A percentile compares a stretch with the other conserved stretches of the same genome.
Conservation (phyloP, 2,113 vertebrate genomes). For the Candoia aspera region DNA sequence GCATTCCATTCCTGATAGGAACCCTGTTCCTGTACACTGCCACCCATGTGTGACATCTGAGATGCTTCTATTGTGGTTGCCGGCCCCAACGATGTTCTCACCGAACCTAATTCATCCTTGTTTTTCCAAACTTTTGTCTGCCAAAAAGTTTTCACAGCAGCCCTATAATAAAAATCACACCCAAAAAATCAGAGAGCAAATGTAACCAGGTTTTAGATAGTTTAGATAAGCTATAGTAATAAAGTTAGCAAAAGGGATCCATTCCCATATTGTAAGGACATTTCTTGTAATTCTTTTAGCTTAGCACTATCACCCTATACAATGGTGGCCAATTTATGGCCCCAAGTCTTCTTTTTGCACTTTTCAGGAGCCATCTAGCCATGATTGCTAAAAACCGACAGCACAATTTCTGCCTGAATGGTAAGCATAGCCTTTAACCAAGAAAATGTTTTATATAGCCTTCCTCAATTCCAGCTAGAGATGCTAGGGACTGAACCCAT, state of each 20-base stretch:
- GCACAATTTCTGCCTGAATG: not conserved
- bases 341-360: not conserved
- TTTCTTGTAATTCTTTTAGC: not conserved
- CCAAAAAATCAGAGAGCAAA: conserved; percentile 20
- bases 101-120: conserved; percentile 28
- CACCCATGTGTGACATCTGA: conserved; percentile 32
- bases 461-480: not conserved
- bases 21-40: conserved; percentile 13
- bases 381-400: not conserved
- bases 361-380: not conserved
- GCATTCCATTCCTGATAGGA: conserved; percentile 51
- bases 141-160: conserved; percentile 59
- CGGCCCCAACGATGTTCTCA: not conserved
- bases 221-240: not conserved
- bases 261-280: not conserved
- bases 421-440: not conserved
- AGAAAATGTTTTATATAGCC: not conserved
- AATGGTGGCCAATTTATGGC: not conserved
- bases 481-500: not conserved
- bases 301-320: not conserved
- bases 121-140: conserved; percentile 45
- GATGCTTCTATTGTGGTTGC: not conserved
- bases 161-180: conserved; percentile 48
- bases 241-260: not conserved
- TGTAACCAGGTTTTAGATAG: conserved; percentile 5